These are phyloP conservation scores for Polypterus bichir DNA, from an alignment of 2,113 vertebrate species.

Conservation along the genomic window DNA sequence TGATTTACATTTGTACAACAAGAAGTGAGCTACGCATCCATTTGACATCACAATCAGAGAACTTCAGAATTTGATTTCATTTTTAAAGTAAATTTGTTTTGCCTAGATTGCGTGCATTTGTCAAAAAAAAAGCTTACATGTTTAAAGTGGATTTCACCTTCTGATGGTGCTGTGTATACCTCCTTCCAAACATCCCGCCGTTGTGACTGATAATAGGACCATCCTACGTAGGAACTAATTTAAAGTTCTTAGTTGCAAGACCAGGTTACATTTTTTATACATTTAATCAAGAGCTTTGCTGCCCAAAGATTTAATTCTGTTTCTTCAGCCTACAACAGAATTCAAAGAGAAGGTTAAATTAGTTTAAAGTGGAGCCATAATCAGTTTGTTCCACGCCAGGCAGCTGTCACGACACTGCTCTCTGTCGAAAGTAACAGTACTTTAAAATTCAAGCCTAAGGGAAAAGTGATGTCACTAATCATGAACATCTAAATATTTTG, in stretches of 20 bases:
- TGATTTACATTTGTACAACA: no score
- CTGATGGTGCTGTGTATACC: no score
- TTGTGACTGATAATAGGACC: slow-evolving; percentile 1
- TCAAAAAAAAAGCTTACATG: no score
- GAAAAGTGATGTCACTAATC: background rate
- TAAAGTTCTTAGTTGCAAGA: slow-evolving; percentile 9
- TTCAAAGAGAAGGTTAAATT: slow-evolving; percentile 17
- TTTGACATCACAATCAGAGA: no score
- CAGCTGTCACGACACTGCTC: slow-evolving; percentile 1
- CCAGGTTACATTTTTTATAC: slow-evolving; percentile 7
- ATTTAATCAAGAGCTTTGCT: slow-evolving; percentile 14
- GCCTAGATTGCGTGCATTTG: no score
- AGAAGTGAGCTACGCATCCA: no score
- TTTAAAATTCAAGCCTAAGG: slow-evolving; percentile 4
- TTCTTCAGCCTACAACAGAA: slow-evolving; percentile 5
- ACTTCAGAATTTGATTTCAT: no score
- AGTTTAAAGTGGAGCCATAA: slow-evolving; percentile 15
- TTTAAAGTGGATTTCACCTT: no score
- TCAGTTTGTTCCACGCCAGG: slow-evolving; percentile 15
- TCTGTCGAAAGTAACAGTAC: slow-evolving; percentile 2
- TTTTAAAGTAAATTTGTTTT: no score
- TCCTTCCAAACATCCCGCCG: no score
- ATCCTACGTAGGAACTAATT: slow-evolving; percentile 1
- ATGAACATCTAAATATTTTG: slow-evolving; percentile 3
- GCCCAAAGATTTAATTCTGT: slow-evolving; percentile 7